Conservation (phyloP, 1,140 invertebrate genomes). For the Frieseomelitta varia region DNA sequence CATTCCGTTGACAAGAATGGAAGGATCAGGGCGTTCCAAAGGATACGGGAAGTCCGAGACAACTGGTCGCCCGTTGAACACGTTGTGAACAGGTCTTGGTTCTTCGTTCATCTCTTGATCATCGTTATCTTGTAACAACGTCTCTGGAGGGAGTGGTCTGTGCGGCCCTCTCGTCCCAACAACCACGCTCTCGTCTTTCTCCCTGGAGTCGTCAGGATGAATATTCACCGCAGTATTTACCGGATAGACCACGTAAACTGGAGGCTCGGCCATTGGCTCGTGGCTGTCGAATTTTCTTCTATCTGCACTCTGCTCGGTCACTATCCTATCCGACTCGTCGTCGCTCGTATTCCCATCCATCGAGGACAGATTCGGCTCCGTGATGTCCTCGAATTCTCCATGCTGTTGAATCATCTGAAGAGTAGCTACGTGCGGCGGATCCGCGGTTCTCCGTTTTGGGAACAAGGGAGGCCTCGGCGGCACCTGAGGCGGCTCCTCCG, state of each 20-base stretch:
- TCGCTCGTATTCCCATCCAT: not conserved
- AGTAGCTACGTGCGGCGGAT: slow-evolving; percentile 79
- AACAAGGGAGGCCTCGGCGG: slow-evolving; percentile 79
- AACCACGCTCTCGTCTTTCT: slow-evolving; percentile 82
- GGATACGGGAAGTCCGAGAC: slow-evolving; percentile 85
- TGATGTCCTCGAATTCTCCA: slow-evolving; percentile 63
- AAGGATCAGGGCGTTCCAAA: slow-evolving; percentile 82
- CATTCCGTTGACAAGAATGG: slow-evolving; percentile 66
- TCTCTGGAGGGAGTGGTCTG: slow-evolving; percentile 83
- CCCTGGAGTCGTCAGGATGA: slow-evolving; percentile 79
- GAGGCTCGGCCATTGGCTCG: slow-evolving; percentile 74
- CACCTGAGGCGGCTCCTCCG: slow-evolving; percentile 78
- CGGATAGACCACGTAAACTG: slow-evolving; percentile 86
- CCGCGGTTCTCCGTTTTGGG: slow-evolving; percentile 72
- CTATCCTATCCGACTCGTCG: not conserved
- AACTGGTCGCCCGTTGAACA: slow-evolving; percentile 58
- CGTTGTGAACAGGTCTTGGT: slow-evolving; percentile 3
- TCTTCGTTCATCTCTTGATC: slow-evolving; percentile 47
- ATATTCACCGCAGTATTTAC: slow-evolving; percentile 81
- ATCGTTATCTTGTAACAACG: slow-evolving; percentile 73
- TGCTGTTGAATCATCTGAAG: slow-evolving; percentile 86
- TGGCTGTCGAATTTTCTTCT: slow-evolving; percentile 59
- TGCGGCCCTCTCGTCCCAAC: slow-evolving; percentile 83
- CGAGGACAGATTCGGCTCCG: slow-evolving; percentile 11
- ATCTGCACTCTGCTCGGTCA: slow-evolving; percentile 45